Conservation (phyloP, 2,113 vertebrate genomes). For the Ameiurus melas region DNA sequence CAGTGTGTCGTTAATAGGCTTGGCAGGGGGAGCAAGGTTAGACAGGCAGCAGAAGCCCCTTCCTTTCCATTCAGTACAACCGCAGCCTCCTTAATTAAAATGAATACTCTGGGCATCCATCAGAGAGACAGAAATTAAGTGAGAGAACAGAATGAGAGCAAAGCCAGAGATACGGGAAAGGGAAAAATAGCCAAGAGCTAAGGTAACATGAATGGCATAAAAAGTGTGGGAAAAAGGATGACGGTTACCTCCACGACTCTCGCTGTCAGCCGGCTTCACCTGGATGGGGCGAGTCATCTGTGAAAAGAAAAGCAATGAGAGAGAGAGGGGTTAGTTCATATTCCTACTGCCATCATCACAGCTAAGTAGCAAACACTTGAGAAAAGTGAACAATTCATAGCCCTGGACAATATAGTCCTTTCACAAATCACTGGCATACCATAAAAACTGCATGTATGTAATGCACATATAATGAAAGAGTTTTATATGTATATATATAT, state of each 20-base stretch:
- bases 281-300: conserved; percentile 99
- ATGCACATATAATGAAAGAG: background rate
- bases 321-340: conserved; percentile 55
- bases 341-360: conserved; percentile 18
- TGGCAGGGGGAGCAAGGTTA: conserved; percentile 64
- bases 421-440: background rate
- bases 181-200: conserved; percentile 51
- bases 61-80: conserved; percentile 57
- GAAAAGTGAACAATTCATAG: conserved; percentile 1
- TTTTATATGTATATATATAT: background rate
- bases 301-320: conserved; percentile 47
- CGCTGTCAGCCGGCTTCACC: conserved; percentile 99
- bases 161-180: conserved; percentile 21
- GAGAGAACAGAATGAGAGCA: conserved; percentile 37
- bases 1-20: conserved; percentile 65
- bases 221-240: conserved; percentile 70
- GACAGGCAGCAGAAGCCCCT: conserved; percentile 59
- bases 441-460: background rate
- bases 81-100: conserved; percentile 65
- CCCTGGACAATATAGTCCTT: background rate
- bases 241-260: conserved; percentile 98
- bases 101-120: conserved; percentile 56
- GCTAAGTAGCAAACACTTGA: background rate
- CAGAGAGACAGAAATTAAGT: conserved; percentile 49
- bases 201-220: conserved; percentile 56